A percentile compares a stretch with the other conserved stretches of the same genome.
These are phyloP conservation scores for Sebastes diploproa DNA, from an alignment of 2,797 vertebrate genomes.

Conservation along the genomic window DNA sequence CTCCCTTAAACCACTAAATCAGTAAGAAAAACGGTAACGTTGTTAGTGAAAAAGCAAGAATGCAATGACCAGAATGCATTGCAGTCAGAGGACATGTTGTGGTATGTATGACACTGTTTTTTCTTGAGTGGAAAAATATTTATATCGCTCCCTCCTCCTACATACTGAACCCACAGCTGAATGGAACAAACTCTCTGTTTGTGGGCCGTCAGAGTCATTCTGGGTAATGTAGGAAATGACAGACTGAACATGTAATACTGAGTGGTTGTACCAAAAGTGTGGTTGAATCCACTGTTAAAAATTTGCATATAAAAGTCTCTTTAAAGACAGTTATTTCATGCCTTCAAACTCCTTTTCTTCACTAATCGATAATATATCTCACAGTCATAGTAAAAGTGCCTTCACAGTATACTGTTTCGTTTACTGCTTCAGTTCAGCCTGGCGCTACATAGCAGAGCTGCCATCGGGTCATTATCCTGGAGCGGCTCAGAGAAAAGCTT, in stretches of 20 bases:
- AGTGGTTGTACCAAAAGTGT: neutral
- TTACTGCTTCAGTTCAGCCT: neutral
- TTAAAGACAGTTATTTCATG: neutral
- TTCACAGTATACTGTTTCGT: neutral
- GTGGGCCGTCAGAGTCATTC: conserved; percentile 14
- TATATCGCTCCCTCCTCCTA: conserved; percentile 26
- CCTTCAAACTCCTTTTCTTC: neutral
- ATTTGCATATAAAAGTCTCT: neutral
- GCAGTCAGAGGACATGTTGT: neutral
- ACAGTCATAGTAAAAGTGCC: neutral
- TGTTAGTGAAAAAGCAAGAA: neutral
- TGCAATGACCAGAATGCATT: neutral
- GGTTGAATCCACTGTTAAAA: neutral
- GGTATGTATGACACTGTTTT: neutral
- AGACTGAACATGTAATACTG: neutral
- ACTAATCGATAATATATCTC: neutral
- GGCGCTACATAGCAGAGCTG: neutral
- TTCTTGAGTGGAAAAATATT: conserved; percentile 39
- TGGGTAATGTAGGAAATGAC: conserved; percentile 40
- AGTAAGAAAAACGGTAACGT: too few relatives aligned
- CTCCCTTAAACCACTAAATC: neutral
- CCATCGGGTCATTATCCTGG: conserved; percentile 31
- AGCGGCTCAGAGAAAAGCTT: conserved; percentile 33
- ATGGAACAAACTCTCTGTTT: conserved; percentile 45
- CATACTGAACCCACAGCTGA: conserved; percentile 38